Base-by-base conservation (phyloP, 1,140 invertebrate genomes). In the Diorhabda sublineata region DNA sequence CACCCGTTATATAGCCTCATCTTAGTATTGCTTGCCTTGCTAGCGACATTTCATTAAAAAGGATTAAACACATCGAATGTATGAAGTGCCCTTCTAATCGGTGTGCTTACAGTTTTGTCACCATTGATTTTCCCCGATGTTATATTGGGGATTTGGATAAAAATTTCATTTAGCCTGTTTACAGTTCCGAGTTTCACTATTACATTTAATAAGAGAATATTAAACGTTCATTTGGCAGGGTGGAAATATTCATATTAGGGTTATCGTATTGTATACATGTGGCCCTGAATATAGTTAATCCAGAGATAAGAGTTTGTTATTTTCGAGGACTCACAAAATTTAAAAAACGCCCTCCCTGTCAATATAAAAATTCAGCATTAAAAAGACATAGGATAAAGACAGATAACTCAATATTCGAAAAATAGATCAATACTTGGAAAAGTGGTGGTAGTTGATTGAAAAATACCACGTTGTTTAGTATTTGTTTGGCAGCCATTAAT, bases 31-130 rank as follows among this genome's bases (percentile, higher is more conserved):
- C 47, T 52, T n/a, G n/a, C 47, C 6, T n/a, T 52, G 47, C 47
- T 52, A 52, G 47, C 47, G 47, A 52, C 47, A 52, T 52, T 52
- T 52, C 47, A 52, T 52, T 52, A 52, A 52, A 52, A 52, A 52
- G 47, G 47, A 52, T 52, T 52, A 52, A 52, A 52, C 47, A 52
- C 47, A 52, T 52, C n/a, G 47, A 52, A 52, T 52, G 47, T 52
- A 52, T 52, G 47, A 52, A 52, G 6, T 52, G 47, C 47, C 47
- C 47, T 52, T 52, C 47, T 52, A 52, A 52, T 52, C 47, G 47
- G 47, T 52, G n/a, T 52, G 47, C 47, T 52, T 52, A 52, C 47
- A 52, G 6, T 52, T 52, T 52, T 52, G 6, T 52, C 47, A n/a
- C 47, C 47, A 52, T 52, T 52, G 47, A 52, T 52, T 52, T 52